Base-by-base conservation (phyloP, 2,888 invertebrate species). In the Sinohyriopsis cumingii region DNA sequence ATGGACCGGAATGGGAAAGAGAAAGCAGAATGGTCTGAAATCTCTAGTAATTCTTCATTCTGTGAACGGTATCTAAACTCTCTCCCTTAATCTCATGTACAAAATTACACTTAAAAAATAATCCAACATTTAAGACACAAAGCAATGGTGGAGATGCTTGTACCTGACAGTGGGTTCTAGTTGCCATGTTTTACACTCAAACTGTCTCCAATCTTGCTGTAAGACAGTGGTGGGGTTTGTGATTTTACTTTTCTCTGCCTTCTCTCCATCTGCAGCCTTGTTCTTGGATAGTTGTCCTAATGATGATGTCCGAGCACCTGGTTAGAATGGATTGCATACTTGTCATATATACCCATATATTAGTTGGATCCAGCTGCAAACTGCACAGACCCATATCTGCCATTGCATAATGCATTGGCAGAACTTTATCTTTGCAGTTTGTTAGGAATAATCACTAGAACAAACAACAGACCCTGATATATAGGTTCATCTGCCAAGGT, bases 141-240 rank as follows among this genome's bases (percentile, higher is more conserved):
- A 57, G n/a, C 0, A n/a, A 63, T 18, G 53, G 33, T 67, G 19
- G 19, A 19, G 22, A 54, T n/a, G 5, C 59, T n/a, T 72, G 53
- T 70, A 87, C 88, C 88, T 87, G 69, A 90, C 86, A 66, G 90
- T 90, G 25, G 98, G 98, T 89, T 98, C 97, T 74, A 98, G 92
- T 86, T 96, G 96, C 99, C 99, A 99, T 0, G 96, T 96, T 90
- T 96, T 95, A 90, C 97, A 98, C 63, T 94, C 93, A 90, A 96
- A 98, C 87, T 94, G 94, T 70, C 98, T 92, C 94, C 95, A 96
- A 91, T 98, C 98, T 86, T 94, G 85, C 69, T 89, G 89, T 55
- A 89, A 79, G 20, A 86, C 88, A n/a, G 83, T 82, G 1, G 87
- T 84, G 24, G 87, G 87, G 71, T 88, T 88, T 18, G 84, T 80